phyloP scores from a whole-genome alignment of 1,140 invertebrate species.

The Drosophila melanica region DNA sequence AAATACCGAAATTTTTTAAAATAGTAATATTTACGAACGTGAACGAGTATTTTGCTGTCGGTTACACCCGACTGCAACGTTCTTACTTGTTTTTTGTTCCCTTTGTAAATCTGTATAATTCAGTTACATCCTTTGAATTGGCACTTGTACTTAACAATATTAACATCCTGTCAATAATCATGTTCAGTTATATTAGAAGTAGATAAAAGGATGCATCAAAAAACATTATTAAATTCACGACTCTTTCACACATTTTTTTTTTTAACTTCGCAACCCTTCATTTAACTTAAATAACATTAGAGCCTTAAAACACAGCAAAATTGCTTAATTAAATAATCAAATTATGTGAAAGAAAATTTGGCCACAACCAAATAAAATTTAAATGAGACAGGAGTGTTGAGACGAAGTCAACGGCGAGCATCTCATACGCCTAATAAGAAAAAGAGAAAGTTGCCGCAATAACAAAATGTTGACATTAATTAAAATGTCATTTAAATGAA shows the following conservation, averaged over 20 bases:
- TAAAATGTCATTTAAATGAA: slow-evolving; percentile 83
- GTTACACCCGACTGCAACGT: no score
- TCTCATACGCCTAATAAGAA: slow-evolving; percentile 14
- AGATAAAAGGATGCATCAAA: background rate
- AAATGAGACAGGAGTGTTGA: background rate
- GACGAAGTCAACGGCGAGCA: background rate
- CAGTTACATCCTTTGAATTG: slow-evolving; percentile 34
- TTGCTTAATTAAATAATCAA: slow-evolving; percentile 24
- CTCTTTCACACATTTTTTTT: background rate
- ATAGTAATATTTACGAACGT: no score
- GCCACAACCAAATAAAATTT: slow-evolving; percentile 7
- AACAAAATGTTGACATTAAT: slow-evolving; percentile 81
- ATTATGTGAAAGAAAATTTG: slow-evolving; percentile 16
- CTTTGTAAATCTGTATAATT: slow-evolving; percentile 15
- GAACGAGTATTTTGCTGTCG: no score
- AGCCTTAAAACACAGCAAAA: background rate
- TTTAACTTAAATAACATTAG: slow-evolving; percentile 1
- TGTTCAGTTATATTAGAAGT: background rate
- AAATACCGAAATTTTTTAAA: no score
- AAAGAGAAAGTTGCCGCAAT: slow-evolving; percentile 42
- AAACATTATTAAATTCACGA: background rate
- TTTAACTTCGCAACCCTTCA: background rate
- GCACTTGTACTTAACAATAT: slow-evolving; percentile 21
- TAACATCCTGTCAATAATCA: slow-evolving; percentile 22
- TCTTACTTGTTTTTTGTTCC: slow-evolving; percentile 9